A percentile compares a stretch with the other conserved stretches of the same genome.
Evolutionary conservation across 2,797 vertebrate genomes (phyloP).

Genomic region (Nyctalus aviator): DNA sequence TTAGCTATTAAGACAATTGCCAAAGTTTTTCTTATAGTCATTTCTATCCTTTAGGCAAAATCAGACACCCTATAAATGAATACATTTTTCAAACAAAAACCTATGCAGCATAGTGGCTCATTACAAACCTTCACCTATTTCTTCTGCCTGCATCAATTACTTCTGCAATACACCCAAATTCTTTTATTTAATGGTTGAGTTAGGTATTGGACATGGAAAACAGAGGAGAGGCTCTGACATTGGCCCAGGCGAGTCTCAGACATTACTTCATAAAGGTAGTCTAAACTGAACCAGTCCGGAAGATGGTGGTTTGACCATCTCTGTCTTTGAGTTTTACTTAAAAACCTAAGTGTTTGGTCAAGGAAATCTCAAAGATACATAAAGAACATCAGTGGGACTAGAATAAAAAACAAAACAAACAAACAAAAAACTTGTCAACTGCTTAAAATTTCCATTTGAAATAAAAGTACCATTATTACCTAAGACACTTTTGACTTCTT

Average conservation of each 20-base stretch:
- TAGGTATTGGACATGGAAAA: background rate
- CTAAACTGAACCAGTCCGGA: background rate
- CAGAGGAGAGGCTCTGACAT: background rate
- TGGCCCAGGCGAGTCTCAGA: background rate
- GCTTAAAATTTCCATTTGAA: conserved; percentile 24
- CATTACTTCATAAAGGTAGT: background rate
- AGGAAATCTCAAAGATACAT: background rate
- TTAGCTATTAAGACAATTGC: background rate
- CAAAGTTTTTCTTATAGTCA: conserved; percentile 35
- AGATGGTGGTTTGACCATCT: background rate
- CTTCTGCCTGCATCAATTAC: background rate
- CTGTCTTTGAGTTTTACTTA: background rate
- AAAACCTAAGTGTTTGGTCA: background rate
- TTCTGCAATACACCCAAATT: background rate
- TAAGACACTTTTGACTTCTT: background rate
- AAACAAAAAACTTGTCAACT: background rate
- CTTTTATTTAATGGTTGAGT: background rate
- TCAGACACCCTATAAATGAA: background rate
- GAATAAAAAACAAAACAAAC: background rate
- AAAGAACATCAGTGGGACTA: background rate
- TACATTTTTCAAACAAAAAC: background rate
- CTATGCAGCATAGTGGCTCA: background rate
- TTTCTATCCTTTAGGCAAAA: conserved; percentile 14
- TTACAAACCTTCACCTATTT: background rate
- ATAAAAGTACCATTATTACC: conserved; percentile 4